Evolutionary conservation across 2,113 vertebrate species (phyloP).

Genomic region (Entelurus aequoreus): DNA sequence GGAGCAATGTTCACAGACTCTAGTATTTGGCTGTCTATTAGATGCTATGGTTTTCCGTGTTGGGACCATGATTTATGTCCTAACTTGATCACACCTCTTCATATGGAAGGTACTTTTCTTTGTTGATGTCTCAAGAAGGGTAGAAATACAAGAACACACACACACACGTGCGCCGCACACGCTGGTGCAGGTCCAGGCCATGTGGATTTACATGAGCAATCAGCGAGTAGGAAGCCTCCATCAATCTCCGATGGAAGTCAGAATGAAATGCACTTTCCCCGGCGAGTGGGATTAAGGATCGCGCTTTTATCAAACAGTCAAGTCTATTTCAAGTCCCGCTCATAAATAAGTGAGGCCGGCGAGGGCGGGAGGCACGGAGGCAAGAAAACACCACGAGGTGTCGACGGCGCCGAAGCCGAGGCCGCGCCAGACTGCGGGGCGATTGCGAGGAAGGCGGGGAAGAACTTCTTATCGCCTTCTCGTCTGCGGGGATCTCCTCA

Average conservation of each 20-base stretch:
- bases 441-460: conserved; percentile 37
- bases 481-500: conserved; percentile 40
- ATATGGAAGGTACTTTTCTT: no score
- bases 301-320: conserved; percentile 71
- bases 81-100: no score
- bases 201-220: conserved; percentile 68
- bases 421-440: conserved; percentile 18
- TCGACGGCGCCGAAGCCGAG: conserved; percentile 23
- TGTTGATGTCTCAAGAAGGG: no score
- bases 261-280: conserved; percentile 70
- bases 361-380: conserved; percentile 27
- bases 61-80: no score
- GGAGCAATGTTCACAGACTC: no score
- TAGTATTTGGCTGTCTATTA: no score
- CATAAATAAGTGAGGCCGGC: conserved; percentile 67
- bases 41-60: no score
- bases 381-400: conserved; percentile 1
- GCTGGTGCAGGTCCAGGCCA: conserved; percentile 44
- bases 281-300: conserved; percentile 67
- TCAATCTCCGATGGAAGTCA: conserved; percentile 69
- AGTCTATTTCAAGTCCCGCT: conserved; percentile 69
- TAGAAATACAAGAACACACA: not conserved
- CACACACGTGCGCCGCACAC: not conserved
- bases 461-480: conserved; percentile 41
- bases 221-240: conserved; percentile 54